phyloP scores from a whole-genome alignment of 1,140 invertebrate species.

The Penaeus vannamei region DNA sequence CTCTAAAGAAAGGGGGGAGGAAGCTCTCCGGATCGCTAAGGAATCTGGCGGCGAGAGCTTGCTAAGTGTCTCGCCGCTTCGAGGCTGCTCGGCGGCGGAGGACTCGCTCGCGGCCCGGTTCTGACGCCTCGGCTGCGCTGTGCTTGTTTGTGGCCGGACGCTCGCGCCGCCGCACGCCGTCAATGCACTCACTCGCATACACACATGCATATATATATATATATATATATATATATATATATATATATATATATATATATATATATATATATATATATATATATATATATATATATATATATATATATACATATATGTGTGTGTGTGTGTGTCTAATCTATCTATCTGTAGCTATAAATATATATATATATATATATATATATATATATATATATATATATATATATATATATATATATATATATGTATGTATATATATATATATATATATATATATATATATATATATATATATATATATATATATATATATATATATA shows the following conservation, averaged over 20 bases:
- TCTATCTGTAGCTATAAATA: slow-evolving; percentile 17
- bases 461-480: slow-evolving; percentile 51
- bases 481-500: slow-evolving; percentile 46
- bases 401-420: slow-evolving; percentile 53
- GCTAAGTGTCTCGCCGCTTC: no score
- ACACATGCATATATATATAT: not conserved
- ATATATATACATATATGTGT: not conserved
- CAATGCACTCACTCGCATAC: not conserved
- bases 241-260: not conserved
- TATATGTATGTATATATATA: slow-evolving; percentile 48
- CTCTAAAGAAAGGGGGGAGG: no score
- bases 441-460: slow-evolving; percentile 52
- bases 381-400: slow-evolving; percentile 51
- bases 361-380: slow-evolving; percentile 51
- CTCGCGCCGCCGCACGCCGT: not conserved
- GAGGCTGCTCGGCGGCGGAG: no score
- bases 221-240: not conserved
- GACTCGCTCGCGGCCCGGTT: no score
- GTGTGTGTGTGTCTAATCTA: not conserved
- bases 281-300: not conserved
- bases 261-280: not conserved
- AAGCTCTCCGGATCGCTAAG: no score
- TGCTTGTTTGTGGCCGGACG: no score
- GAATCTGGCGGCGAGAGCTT: no score
- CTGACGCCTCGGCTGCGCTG: no score